Evolutionary conservation across 1,140 invertebrate species (phyloP), one percentile per base, ranked within the genome.

Genomic region (Bicyclus anynana): DNA sequence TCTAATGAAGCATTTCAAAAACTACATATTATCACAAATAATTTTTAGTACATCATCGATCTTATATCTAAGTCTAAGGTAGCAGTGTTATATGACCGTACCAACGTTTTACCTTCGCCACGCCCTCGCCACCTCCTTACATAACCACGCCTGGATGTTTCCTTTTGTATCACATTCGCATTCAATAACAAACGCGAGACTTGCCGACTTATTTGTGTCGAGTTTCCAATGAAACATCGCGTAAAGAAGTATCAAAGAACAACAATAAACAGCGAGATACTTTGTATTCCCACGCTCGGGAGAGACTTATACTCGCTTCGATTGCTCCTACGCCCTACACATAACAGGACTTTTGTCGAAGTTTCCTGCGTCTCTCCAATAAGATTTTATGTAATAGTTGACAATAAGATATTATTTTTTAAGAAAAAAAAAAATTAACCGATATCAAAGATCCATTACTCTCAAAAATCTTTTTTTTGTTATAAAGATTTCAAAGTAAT

Each of bases 241-340:
- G 44, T 33, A 55, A 55, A 35, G 10, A 53, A 54, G 27, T 54
- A 14, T 46, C 21, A 14, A 21, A 27, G 29, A 48, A 38, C 10
- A 38, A 21, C 12, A 55, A 48, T 49, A 38, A 54, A 46, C 18
- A 16, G 20, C 46, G 33, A 49, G 10, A 21, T 23, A 55, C 44
- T 27, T 40, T 48, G 46, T 55, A 55, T 55, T 55, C 35, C 46
- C 49, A 38, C 53, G 33, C n/a, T 54, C 13, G 33, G 27, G n/a
- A 47, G 42, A 48, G 48, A 56, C 47, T 56, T 56, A 49, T 49
- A 26, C 47, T 55, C 54, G 46, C 54, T 49, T 50, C 53, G 21
- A 55, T 48, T 55, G 53, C 42, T 18, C 26, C 54, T 42, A 29
- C 46, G 53, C 29, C 26, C 54, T 42, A 29, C 46, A 49, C 54